Conservation (phyloP, 2,797 vertebrate genomes). For the Champsocephalus gunnari region DNA sequence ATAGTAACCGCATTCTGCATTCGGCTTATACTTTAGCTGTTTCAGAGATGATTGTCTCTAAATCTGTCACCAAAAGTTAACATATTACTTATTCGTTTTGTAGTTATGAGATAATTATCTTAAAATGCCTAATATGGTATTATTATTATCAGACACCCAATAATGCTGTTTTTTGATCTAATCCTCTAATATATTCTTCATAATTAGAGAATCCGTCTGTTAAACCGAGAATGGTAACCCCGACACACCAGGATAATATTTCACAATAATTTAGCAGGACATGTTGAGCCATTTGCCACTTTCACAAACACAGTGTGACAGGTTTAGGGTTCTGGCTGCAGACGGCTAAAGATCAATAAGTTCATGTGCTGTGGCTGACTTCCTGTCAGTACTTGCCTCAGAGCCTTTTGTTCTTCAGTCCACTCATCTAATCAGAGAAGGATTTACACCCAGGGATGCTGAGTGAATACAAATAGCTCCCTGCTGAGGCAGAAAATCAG, state of each 20-base stretch:
- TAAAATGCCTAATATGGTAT: background rate
- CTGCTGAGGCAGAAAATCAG: conserved; percentile 42
- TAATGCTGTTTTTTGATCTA: background rate
- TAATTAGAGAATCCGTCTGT: background rate
- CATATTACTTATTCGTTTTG: background rate
- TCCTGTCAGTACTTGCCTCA: conserved; percentile 22
- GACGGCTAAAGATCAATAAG: conserved; percentile 18
- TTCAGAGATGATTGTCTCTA: background rate
- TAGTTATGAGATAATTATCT: background rate
- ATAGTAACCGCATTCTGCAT: background rate
- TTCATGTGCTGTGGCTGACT: conserved; percentile 8
- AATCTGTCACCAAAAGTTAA: background rate
- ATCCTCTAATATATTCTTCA: background rate
- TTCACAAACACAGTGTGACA: conserved; percentile 2
- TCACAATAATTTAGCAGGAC: background rate
- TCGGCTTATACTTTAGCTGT: background rate
- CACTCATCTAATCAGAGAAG: conserved; percentile 47
- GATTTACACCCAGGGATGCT: conserved; percentile 54
- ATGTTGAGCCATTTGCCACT: background rate
- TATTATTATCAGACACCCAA: background rate
- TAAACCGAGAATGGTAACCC: too few species aligned
- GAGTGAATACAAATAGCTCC: conserved; percentile 66
- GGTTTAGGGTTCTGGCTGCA: conserved; percentile 3
- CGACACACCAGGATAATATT: background rate
- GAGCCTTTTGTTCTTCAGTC: conserved; percentile 44